These are phyloP conservation scores for Apus apus DNA, from an alignment of 2,113 vertebrate genomes.

Conservation along the genomic window DNA sequence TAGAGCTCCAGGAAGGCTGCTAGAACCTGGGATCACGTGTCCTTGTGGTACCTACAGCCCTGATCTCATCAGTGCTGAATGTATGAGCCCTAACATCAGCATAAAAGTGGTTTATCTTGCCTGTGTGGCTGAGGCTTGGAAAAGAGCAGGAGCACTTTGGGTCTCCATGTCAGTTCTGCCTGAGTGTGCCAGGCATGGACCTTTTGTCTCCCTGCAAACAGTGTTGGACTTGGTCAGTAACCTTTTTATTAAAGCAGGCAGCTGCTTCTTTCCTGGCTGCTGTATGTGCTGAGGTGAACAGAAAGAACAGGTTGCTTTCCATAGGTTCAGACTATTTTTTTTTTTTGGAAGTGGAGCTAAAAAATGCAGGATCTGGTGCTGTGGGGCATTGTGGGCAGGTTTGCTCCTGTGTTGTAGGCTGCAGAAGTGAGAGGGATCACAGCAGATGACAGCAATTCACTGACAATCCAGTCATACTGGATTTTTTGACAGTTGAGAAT, in stretches of 20 bases:
- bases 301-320: neutral
- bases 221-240: neutral
- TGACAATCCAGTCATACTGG: neutral
- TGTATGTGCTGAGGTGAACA: neutral
- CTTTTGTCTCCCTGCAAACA: neutral
- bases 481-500: too few species aligned
- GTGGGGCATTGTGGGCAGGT: neutral
- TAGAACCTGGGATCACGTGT: accelerated
- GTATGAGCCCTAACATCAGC: neutral
- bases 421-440: accelerated
- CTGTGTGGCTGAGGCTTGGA: neutral
- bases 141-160: neutral
- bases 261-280: neutral
- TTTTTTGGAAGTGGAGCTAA: neutral
- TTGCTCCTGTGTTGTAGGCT: too few species aligned
- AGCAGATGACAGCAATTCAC: accelerated
- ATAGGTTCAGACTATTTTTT: neutral
- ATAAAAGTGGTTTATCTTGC: neutral
- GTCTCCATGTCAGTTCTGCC: neutral
- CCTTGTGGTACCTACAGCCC: neutral
- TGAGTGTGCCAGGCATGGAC: accelerated
- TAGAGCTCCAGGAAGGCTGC: neutral
- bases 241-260: neutral
- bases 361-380: neutral
- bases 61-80: neutral